Evolutionary conservation across 64 coral and sea anemone genomes (phyloP).

Genomic region (Astreopora myriophthalma): DNA sequence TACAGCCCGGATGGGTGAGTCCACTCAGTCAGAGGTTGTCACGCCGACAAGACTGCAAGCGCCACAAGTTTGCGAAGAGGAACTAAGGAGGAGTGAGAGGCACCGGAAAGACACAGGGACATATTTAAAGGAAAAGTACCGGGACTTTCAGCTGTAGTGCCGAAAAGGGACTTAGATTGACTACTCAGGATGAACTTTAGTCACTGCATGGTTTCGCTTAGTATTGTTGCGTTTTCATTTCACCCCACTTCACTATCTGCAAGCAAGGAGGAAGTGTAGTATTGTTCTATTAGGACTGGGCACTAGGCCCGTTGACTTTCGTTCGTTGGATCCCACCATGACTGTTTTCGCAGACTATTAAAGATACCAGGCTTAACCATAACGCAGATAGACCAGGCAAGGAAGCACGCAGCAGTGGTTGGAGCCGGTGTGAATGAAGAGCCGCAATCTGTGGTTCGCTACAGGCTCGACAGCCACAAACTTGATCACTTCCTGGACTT

Average conservation of each 20-base stretch:
- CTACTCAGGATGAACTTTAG: background rate
- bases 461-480: too few relatives aligned
- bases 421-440: too few relatives aligned
- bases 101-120: constrained; percentile 15
- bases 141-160: background rate
- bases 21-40: background rate
- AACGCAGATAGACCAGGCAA: too few relatives aligned
- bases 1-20: background rate
- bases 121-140: constrained; percentile 21
- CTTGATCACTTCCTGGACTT: too few relatives aligned
- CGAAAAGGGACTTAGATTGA: background rate
- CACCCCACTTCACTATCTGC: background rate
- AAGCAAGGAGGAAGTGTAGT: constrained; percentile 14
- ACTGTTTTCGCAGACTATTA: too few relatives aligned
- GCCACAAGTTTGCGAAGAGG: background rate
- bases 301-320: background rate
- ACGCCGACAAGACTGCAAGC: background rate
- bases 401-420: too few relatives aligned
- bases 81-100: background rate
- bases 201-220: background rate
- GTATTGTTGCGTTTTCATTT: background rate
- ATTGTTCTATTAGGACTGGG: background rate
- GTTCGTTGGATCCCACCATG: too few relatives aligned
- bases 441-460: too few relatives aligned
- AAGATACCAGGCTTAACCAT: too few relatives aligned